Conservation (phyloP, 2,113 vertebrate genomes). For the Acrocephalus arundinaceus region DNA sequence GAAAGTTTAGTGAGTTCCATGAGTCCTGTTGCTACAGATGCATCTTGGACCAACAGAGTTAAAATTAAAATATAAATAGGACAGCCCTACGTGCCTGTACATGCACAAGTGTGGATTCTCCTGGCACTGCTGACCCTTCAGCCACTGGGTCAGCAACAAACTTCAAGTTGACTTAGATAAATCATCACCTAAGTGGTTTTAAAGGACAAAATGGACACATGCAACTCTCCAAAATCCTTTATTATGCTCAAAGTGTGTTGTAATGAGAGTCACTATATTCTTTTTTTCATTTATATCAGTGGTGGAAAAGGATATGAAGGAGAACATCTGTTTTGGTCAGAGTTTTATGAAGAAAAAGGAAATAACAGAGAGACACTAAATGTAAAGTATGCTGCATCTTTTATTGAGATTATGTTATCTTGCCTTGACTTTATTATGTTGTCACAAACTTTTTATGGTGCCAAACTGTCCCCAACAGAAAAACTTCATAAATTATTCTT, state of each 20-base stretch:
- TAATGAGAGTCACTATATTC: not conserved
- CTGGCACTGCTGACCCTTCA: not conserved
- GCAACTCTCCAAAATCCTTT: not conserved
- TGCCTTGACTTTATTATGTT: not conserved
- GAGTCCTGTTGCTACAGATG: not conserved
- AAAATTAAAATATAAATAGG: not conserved
- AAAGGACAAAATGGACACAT: not conserved
- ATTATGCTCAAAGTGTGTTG: not conserved
- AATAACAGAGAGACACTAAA: not conserved
- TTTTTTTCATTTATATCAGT: not conserved
- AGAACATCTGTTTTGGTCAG: not conserved
- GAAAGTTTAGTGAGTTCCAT: not conserved
- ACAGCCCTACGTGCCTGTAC: not conserved
- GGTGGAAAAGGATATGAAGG: not conserved
- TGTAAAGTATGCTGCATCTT: not conserved
- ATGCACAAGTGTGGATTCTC: not conserved
- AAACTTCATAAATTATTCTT: not conserved
- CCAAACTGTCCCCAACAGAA: not conserved
- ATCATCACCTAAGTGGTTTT: not conserved
- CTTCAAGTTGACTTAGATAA: not conserved
- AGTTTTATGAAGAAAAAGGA: not conserved
- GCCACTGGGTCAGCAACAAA: not conserved
- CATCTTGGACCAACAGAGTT: not conserved
- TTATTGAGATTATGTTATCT: not conserved
- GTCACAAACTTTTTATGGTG: not conserved